Evolutionary conservation across 1,140 invertebrate species (phyloP), one percentile per base, ranked within the genome.

Genomic region (Carposina sasakii): DNA sequence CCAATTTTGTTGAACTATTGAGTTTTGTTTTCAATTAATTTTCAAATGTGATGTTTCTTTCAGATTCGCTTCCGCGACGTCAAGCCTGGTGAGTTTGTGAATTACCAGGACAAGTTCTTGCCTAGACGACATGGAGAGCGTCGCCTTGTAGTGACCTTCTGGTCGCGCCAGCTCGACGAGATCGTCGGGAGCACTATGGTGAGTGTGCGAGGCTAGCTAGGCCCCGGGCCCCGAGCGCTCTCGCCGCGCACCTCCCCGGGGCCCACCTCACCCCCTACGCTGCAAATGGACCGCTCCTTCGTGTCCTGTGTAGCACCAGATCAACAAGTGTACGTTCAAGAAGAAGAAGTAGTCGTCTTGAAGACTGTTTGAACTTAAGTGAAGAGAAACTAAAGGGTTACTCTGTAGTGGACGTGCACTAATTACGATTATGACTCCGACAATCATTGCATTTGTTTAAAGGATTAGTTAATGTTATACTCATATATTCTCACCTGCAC

Each of bases 121-220:
- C 89, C 89, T 1, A 82, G 81, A 28, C 73, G 85, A 16, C 63
- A 76, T 20, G 89, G 89, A 21, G 83, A 88, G 47, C 76, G 86
- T n/a, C 87, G 86, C 54, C 84, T 91, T 34, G 87, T 90, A 8
- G 88, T 85, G 40, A 88, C 87, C 17, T 91, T 91, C 71, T 89
- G 86, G 30, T 90, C 88, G n/a, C 86, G 87, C 30, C 85, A 90
- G 65, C 75, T 91, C 17, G 87, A 88, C 63, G 89, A 90, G 62
- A 86, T 91, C 65, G 85, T 84, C 59, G 89, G 89, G 24, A 87
- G 87, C 48, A 82, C 74, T 9, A 81, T 67, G 40, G 76, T 87
- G 46, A 81, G 69, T 22, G 86, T 87, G 46, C 72, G 77, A 43
- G 84, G 81, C 76, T 86, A 84, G 76, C 76, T 63, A 67, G 65